Conservation (phyloP, 2,888 invertebrate species). For the Cepaea hortensis region DNA sequence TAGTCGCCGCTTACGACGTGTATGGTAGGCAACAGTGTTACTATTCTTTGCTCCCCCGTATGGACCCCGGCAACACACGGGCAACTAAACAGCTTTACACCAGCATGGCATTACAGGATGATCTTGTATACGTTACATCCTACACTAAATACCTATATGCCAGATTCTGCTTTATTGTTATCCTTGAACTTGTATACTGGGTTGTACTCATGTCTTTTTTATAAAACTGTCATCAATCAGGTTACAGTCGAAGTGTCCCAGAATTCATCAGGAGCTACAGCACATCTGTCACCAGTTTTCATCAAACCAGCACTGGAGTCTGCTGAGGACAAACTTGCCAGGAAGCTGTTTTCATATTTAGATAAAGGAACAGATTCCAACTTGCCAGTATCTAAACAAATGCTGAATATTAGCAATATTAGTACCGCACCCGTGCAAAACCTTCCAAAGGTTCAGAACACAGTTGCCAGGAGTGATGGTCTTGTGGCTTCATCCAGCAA, state of each 20-base stretch:
- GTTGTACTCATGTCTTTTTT: too few relatives aligned
- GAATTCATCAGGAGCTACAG: constrained; percentile 9
- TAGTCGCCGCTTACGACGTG: too few relatives aligned
- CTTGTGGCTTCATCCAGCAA: neutral
- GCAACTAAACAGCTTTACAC: too few relatives aligned
- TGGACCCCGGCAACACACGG: too few relatives aligned
- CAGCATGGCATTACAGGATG: too few relatives aligned
- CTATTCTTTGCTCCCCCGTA: too few relatives aligned
- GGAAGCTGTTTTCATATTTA: constrained; percentile 28
- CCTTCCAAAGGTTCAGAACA: constrained; percentile 27
- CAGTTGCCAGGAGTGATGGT: neutral
- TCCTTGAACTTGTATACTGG: too few relatives aligned
- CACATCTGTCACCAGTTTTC: constrained; percentile 25
- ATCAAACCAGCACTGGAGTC: constrained; percentile 42
- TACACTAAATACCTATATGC: too few relatives aligned
- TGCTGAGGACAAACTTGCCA: constrained; percentile 40
- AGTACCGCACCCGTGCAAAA: neutral
- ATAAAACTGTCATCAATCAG: too few relatives aligned
- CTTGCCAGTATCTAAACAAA: neutral
- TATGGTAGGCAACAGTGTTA: too few relatives aligned
- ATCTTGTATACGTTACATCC: too few relatives aligned
- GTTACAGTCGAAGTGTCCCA: neutral
- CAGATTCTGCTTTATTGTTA: too few relatives aligned
- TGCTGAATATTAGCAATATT: constrained; percentile 19
- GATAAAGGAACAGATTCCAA: constrained; percentile 20